Percentiles rank a stretch among this genome's conserved stretches.
Evolutionary conservation across 2,888 invertebrate species (phyloP).

Genomic region (Leucophenga montana): DNA sequence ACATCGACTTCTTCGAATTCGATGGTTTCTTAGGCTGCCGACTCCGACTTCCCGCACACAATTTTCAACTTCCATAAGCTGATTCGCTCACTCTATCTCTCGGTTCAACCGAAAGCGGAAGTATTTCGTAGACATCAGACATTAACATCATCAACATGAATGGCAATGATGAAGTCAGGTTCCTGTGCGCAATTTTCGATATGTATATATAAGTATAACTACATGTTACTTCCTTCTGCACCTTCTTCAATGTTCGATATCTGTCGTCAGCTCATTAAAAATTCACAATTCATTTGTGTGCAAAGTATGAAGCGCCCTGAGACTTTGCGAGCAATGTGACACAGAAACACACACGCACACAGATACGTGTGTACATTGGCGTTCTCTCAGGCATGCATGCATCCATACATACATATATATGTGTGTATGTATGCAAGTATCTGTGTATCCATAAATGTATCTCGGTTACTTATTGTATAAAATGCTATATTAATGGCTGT

Average conservation of each 20-base stretch:
- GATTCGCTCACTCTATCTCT: too few relatives aligned
- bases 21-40: too few relatives aligned
- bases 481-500: constrained; percentile 54
- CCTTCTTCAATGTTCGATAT: background rate
- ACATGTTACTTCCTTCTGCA: too few relatives aligned
- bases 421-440: constrained; percentile 26
- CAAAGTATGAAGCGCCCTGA: constrained; percentile 23
- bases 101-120: background rate
- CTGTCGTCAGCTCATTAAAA: constrained; percentile 60
- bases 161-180: background rate
- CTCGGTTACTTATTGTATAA: constrained; percentile 52
- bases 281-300: constrained; percentile 46
- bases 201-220: background rate
- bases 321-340: constrained; percentile 12
- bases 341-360: constrained; percentile 6
- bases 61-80: too few relatives aligned
- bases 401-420: constrained; percentile 7
- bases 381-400: background rate
- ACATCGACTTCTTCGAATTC: background rate
- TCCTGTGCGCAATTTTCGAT: constrained; percentile 1
- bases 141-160: background rate
- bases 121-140: background rate
- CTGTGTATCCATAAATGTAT: constrained; percentile 29
- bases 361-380: too few relatives aligned
- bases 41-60: too few relatives aligned